These are phyloP conservation scores for Lasius platythorax DNA, from an alignment of 2,888 invertebrate species.

Conservation along the genomic window DNA sequence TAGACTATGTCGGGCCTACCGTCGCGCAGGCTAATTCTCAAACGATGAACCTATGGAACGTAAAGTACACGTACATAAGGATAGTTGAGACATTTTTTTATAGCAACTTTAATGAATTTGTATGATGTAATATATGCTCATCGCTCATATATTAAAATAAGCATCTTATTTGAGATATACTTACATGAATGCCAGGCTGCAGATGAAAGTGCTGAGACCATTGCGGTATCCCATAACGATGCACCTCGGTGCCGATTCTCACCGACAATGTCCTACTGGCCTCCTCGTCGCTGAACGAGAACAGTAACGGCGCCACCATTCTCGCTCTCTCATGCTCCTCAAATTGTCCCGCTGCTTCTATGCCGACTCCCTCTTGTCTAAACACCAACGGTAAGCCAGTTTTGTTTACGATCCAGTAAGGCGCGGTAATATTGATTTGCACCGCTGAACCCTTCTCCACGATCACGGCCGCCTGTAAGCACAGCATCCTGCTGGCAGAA, in stretches of 20 bases:
- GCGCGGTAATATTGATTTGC: slow-evolving; percentile 91
- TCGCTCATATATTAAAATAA: background rate
- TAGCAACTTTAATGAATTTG: background rate
- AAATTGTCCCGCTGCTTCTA: slow-evolving; percentile 95
- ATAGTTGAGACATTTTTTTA: background rate
- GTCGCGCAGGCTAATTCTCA: slow-evolving; percentile 88
- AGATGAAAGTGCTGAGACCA: slow-evolving; percentile 96
- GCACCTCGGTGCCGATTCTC: slow-evolving; percentile 91
- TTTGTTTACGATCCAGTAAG: slow-evolving; percentile 98
- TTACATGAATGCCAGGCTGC: slow-evolving; percentile 92
- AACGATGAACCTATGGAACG: slow-evolving; percentile 84
- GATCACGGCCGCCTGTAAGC: slow-evolving; percentile 90
- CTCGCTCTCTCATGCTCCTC: slow-evolving; percentile 98
- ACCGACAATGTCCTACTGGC: slow-evolving; percentile 92
- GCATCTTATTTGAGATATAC: slow-evolving; percentile 81
- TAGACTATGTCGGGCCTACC: slow-evolving; percentile 91
- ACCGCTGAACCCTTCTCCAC: slow-evolving; percentile 89
- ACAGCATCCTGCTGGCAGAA: slow-evolving; percentile 90
- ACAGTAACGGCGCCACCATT: slow-evolving; percentile 96
- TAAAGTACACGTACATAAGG: background rate
- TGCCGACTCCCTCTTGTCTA: slow-evolving; percentile 93
- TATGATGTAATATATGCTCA: background rate
- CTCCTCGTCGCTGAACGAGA: slow-evolving; percentile 97
- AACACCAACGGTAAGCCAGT: slow-evolving; percentile 98
- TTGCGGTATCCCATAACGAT: slow-evolving; percentile 87